Evolutionary conservation across 2,113 vertebrate species (phyloP), one percentile per base, ranked within the genome.

Genomic region (Aphelocoma coerulescens): DNA sequence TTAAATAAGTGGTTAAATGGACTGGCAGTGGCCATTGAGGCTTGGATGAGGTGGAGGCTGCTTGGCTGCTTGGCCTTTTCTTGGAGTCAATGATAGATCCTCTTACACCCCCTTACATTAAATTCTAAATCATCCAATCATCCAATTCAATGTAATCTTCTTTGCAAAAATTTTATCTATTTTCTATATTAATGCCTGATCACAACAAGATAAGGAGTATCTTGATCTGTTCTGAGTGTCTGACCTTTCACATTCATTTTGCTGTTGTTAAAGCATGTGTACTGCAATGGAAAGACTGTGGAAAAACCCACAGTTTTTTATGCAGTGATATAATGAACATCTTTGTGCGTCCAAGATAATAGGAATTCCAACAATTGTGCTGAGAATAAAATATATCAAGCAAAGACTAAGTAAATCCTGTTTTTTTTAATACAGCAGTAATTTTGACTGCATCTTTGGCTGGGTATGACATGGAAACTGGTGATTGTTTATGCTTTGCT

Each of bases 401-500:
- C 5, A 54, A 88, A 92, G 13, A 19, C 41, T 44, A 68, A 82
- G 43, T 76, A 65, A 91, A 91, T 62, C 77, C 52, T 63, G 30
- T 26, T 23, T 39, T 28, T n/a, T 85, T 82, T 35, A 91, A 83
- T 77, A n/a, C 5, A 7, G 91, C 80, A 94, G 88, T 86, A 71
- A 80, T 88, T 94, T 61, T 59, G 66, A 44, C 37, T 52, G 48
- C 21, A 77, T 94, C 88, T 67, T 77, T 91, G 89, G 67, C 81
- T 85, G 71, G 54, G 30, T 71, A 39, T 76, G 80, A 85, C 88
- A 77, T 75, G 71, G 85, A 89, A 94, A 96, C 54, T 81, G 52
- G 35, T 52, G 67, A 65, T 79, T 94, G 89, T 90, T 96, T 95
- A 75, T 49, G 19, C 71, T 91, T 88, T 89, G 30, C 72, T 91